Percentiles rank a stretch among this genome's conserved stretches.
Evolutionary conservation across 2,797 vertebrate species (phyloP).

Genomic region (Pseudomugil gertrudae): DNA sequence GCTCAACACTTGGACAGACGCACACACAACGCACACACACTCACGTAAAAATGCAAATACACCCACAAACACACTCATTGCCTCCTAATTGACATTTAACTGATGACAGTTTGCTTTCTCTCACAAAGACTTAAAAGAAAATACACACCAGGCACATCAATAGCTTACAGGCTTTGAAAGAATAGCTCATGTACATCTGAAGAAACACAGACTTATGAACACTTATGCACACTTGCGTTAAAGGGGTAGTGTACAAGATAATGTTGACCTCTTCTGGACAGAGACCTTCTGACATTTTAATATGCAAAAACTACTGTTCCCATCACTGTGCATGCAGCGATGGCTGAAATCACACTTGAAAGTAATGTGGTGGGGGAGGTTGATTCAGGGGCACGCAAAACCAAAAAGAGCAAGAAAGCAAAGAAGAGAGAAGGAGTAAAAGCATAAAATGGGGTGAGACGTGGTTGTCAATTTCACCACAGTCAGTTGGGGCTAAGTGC

Average conservation of each 20-base stretch:
- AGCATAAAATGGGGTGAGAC: slow-evolving; percentile 21
- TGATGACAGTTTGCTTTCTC: slow-evolving; percentile 66
- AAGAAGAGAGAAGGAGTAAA: slow-evolving; percentile 8
- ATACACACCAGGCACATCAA: slow-evolving; percentile 53
- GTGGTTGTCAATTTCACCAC: slow-evolving; percentile 58
- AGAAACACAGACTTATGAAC: slow-evolving; percentile 40
- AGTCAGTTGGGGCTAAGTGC: slow-evolving; percentile 61
- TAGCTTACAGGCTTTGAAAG: slow-evolving; percentile 50
- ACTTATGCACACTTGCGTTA: slow-evolving; percentile 43
- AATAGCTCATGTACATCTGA: slow-evolving; percentile 53
- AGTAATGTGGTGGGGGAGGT: slow-evolving; percentile 38
- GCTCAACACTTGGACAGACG: slow-evolving; percentile 36
- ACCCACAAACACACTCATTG: slow-evolving; percentile 45
- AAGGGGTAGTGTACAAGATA: slow-evolving; percentile 38
- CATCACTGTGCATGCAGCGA: slow-evolving; percentile 24
- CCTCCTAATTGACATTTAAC: slow-evolving; percentile 75
- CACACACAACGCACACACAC: slow-evolving; percentile 24
- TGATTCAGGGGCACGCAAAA: background rate
- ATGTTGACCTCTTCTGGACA: slow-evolving; percentile 49
- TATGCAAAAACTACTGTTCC: slow-evolving; percentile 21
- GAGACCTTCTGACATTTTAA: slow-evolving; percentile 56
- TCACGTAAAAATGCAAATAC: slow-evolving; percentile 28
- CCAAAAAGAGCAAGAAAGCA: background rate
- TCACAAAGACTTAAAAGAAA: slow-evolving; percentile 60
- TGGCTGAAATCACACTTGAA: slow-evolving; percentile 42